These are phyloP conservation scores for Hylaea fasciaria DNA, from an alignment of 2,888 invertebrate genomes.

Conservation along the genomic window DNA sequence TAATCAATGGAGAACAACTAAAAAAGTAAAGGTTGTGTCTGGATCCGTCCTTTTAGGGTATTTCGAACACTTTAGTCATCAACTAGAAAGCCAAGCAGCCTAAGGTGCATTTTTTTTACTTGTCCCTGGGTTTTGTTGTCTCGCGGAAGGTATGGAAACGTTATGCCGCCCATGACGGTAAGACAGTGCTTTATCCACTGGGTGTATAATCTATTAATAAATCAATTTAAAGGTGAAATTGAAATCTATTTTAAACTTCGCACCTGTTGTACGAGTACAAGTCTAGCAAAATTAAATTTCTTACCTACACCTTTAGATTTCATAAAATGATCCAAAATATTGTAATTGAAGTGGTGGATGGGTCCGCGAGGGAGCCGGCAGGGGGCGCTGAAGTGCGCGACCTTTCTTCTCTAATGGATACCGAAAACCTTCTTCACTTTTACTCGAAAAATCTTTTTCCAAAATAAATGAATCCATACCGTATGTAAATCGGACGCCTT, in stretches of 20 bases:
- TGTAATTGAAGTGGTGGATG: conserved; percentile 68
- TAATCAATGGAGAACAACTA: too few relatives aligned
- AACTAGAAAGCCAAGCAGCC: too few relatives aligned
- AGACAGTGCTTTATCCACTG: too few relatives aligned
- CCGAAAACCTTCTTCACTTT: conserved; percentile 74
- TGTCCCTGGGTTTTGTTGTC: too few relatives aligned
- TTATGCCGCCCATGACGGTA: too few relatives aligned
- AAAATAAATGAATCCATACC: conserved; percentile 82
- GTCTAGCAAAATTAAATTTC: conserved; percentile 50
- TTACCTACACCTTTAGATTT: conserved; percentile 48
- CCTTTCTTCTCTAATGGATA: conserved; percentile 77
- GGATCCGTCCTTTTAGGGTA: too few relatives aligned
- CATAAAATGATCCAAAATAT: conserved; percentile 66
- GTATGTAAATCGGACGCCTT: conserved; percentile 81
- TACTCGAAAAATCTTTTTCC: conserved; percentile 77
- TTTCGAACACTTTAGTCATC: too few relatives aligned
- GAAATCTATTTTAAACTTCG: conserved; percentile 26
- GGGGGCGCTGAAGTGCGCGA: conserved; percentile 58
- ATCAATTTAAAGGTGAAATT: background rate
- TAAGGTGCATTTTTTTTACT: too few relatives aligned
- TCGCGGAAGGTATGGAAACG: too few relatives aligned
- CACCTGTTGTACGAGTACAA: conserved; percentile 42
- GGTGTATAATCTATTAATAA: too few relatives aligned
- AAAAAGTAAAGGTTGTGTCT: too few relatives aligned
- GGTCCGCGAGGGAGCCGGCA: conserved; percentile 49